These are phyloP conservation scores for Oreochromis niloticus DNA, from an alignment of 2,113 vertebrate genomes.

Conservation along the genomic window DNA sequence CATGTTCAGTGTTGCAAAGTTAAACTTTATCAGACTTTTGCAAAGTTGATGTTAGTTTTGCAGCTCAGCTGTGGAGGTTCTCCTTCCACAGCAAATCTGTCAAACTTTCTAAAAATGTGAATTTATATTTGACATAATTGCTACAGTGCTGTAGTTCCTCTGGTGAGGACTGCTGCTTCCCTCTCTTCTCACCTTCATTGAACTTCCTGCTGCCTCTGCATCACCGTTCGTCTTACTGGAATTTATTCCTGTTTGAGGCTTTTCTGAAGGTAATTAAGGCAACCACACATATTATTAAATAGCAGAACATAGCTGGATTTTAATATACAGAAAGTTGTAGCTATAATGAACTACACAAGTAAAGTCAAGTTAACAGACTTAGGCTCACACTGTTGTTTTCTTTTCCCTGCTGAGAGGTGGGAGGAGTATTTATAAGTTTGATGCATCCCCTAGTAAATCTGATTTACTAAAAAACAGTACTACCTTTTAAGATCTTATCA, in stretches of 20 bases:
- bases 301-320: background rate
- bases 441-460: background rate
- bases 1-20: background rate
- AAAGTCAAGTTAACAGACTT: background rate
- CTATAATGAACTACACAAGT: conserved; percentile 12
- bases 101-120: background rate
- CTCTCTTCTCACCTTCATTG: background rate
- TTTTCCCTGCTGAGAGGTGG: background rate
- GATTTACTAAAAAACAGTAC: background rate
- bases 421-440: background rate
- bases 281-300: background rate
- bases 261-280: conserved; percentile 25
- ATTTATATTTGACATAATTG: conserved; percentile 40
- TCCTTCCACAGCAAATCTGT: conserved; percentile 14
- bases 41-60: background rate
- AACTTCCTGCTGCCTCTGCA: background rate
- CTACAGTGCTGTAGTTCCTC: conserved; percentile 12
- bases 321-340: background rate
- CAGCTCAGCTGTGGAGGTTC: background rate
- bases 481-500: background rate
- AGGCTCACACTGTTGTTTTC: background rate
- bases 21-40: background rate
- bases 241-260: conserved; percentile 1
- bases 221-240: background rate
- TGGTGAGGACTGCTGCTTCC: background rate